phyloP scores from a whole-genome alignment of 2,113 vertebrate species.

The Triplophysa dalaica region DNA sequence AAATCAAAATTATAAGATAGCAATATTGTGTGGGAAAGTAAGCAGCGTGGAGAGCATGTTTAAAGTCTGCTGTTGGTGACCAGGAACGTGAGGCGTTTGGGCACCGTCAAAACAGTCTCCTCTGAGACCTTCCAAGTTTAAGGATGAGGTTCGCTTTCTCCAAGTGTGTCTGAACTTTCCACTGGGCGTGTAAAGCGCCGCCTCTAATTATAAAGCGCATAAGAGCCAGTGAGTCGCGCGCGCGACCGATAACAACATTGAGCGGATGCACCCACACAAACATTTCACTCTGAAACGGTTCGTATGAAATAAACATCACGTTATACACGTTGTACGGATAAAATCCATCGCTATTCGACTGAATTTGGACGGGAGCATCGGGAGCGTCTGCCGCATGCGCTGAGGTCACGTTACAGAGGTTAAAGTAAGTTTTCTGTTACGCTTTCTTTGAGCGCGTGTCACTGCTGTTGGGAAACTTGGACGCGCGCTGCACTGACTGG shows the following conservation, averaged over 20 bases:
- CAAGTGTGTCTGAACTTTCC: conserved; percentile 28
- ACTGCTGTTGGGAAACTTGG: background rate
- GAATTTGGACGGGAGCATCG: background rate
- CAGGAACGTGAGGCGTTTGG: conserved; percentile 4
- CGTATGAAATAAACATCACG: background rate
- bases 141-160: background rate
- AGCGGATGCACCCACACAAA: background rate
- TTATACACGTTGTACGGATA: conserved; percentile 5
- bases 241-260: conserved; percentile 11
- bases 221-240: background rate
- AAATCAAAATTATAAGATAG: background rate
- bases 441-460: conserved; percentile 9
- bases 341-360: background rate
- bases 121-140: background rate
- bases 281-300: background rate
- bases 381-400: conserved; percentile 14
- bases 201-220: conserved; percentile 39
- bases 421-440: conserved; percentile 35
- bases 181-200: conserved; percentile 55
- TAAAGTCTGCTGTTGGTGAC: background rate
- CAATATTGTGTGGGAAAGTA: no score
- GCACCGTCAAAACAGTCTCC: background rate
- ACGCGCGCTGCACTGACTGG: background rate
- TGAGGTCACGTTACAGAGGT: background rate
- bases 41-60: background rate